Evolutionary conservation across 2,113 vertebrate genomes (phyloP), one percentile per base, ranked within the genome.

Genomic region (Puma concolor): DNA sequence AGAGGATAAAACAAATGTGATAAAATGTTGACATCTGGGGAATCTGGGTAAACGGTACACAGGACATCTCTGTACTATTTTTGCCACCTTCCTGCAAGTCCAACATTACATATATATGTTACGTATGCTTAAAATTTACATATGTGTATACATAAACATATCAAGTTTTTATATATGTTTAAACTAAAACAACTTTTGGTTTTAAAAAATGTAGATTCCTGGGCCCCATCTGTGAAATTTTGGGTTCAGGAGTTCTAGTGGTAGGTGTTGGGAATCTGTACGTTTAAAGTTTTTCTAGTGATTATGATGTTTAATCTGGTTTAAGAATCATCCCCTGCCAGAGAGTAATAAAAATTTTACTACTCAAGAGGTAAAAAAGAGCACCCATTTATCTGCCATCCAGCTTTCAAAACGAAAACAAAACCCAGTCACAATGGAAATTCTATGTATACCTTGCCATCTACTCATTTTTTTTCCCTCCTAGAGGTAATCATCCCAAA

Each of bases 251-350:
- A 81, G 16, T 81, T 74, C 10, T 41, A 60, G n/a, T 85, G 7
- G 16, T 72, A 3, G n/a, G 13, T 76, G 5, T 88, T 74, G 33
- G n/a, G 57, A 91, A 88, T 95, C 31, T 64, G 44, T 41, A 85
- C 31, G 92, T 95, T 93, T 41, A 17, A 81, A 85, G 29, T 92
- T 90, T 72, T 95, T 82, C 25, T 88, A n/a, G 63, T 67, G 57
- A 81, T 89, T 86, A 80, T 50, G 16, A 94, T 48, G 16, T 21
- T 90, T 83, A 93, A 48, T 85, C 16, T 84, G 21, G 21, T 54
- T 85, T 95, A 71, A 82, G 52, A 95, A 71, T 90, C 52, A 89
- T 44, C 6, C 44, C 23, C 9, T 63, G 16, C 4, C 63, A 64
- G 77, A 44, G 1, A 71, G 4, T 38, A 69, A 94, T n/a, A 79